Evolutionary conservation across 1,140 invertebrate genomes (phyloP).

Genomic region (Cyclina sinensis): DNA sequence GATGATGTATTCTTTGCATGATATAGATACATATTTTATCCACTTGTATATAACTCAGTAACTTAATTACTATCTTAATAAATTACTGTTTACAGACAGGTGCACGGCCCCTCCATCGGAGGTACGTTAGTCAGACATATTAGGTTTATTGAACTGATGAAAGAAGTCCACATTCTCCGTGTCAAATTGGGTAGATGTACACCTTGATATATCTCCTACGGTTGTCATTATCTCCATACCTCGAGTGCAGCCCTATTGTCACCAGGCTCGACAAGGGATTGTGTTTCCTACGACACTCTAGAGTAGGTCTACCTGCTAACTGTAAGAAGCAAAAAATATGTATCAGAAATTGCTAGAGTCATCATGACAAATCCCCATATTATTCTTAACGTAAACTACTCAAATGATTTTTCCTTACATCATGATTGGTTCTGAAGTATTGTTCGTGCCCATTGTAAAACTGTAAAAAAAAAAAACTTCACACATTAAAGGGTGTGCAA

Average conservation of each 20-base stretch:
- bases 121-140: slow-evolving; percentile 19
- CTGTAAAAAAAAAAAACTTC: no score
- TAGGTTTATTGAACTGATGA: slow-evolving; percentile 24
- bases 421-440: not conserved
- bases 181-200: slow-evolving; percentile 12
- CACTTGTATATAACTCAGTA: not conserved
- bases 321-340: not conserved
- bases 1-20: not conserved
- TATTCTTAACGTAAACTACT: not conserved
- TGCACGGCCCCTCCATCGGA: not conserved
- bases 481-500: no score
- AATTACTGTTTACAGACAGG: not conserved
- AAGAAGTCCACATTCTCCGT: slow-evolving; percentile 15
- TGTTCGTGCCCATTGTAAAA: no score
- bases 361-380: not conserved
- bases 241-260: slow-evolving; percentile 11
- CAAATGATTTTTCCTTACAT: not conserved
- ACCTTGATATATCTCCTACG: not conserved
- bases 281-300: not conserved
- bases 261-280: not conserved
- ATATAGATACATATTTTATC: not conserved
- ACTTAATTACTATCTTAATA: slow-evolving; percentile 11
- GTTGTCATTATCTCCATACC: not conserved
- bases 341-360: not conserved
- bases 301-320: not conserved